phyloP scores from a whole-genome alignment of 1,140 invertebrate genomes.

The Phthorimaea operculella region DNA sequence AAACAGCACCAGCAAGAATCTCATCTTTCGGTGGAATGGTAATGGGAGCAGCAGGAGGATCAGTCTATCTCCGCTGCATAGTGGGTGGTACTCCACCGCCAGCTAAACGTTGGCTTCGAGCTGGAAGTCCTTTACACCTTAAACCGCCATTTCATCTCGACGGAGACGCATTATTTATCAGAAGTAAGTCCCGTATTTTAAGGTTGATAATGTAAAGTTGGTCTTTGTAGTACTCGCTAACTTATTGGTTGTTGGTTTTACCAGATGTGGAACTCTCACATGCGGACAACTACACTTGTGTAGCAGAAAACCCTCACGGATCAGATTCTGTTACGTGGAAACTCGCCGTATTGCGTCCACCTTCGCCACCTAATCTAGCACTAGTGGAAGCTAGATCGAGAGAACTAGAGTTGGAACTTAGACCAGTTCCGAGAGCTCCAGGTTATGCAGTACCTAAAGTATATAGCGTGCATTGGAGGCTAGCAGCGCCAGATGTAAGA shows the following conservation, averaged over 20 bases:
- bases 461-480: constrained; percentile 52
- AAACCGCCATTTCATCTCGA: constrained; percentile 72
- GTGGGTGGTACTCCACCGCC: constrained; percentile 74
- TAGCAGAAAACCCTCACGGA: constrained; percentile 86
- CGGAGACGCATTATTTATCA: constrained; percentile 71
- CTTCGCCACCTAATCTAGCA: constrained; percentile 73
- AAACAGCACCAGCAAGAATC: constrained; percentile 57
- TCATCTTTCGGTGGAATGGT: constrained; percentile 62
- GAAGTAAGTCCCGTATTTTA: constrained; percentile 54
- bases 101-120: constrained; percentile 72
- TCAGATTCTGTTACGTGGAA: constrained; percentile 83
- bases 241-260: constrained; percentile 13
- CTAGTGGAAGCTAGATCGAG: constrained; percentile 72
- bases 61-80: constrained; percentile 69
- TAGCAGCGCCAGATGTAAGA: constrained; percentile 52
- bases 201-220: too few species aligned
- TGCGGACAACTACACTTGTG: constrained; percentile 87
- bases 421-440: constrained; percentile 58
- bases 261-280: constrained; percentile 69
- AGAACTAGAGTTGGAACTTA: constrained; percentile 73
- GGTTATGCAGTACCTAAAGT: constrained; percentile 53
- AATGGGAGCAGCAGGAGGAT: constrained; percentile 46
- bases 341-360: constrained; percentile 80
- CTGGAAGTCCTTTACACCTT: constrained; percentile 69
- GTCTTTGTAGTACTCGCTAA: not conserved